These are phyloP conservation scores for Polypterus senegalus DNA, from an alignment of 2,113 vertebrate species.

Conservation along the genomic window DNA sequence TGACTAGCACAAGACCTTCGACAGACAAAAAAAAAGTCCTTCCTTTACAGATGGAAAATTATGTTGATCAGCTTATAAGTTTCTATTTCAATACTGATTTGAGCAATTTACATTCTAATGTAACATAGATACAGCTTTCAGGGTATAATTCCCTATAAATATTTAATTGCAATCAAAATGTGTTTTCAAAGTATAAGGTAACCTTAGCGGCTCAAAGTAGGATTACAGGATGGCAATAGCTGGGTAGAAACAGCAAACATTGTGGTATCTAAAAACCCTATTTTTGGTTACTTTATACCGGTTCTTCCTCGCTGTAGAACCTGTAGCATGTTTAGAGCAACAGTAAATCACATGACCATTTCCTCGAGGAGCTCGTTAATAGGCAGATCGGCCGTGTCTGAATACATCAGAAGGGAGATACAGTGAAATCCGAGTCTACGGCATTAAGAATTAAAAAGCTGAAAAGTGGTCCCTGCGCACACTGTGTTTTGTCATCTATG, in stretches of 20 bases:
- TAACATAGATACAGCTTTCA: constrained; percentile 47
- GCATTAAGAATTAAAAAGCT: constrained; percentile 55
- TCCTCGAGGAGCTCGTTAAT: constrained; percentile 52
- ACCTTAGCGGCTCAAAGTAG: constrained; percentile 35
- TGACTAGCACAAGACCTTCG: no score
- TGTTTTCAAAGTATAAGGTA: constrained; percentile 48
- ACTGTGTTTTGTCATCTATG: constrained; percentile 58
- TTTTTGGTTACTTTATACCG: constrained; percentile 45
- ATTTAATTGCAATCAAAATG: constrained; percentile 39
- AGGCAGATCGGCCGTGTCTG: constrained; percentile 31
- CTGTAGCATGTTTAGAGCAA: constrained; percentile 40
- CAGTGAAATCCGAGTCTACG: constrained; percentile 50
- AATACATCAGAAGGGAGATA: constrained; percentile 36
- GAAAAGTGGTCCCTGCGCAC: constrained; percentile 52
- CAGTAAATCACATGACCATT: constrained; percentile 62
- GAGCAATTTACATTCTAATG: constrained; percentile 42
- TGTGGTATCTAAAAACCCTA: constrained; percentile 34
- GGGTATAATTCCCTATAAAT: constrained; percentile 49
- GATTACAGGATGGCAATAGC: constrained; percentile 37
- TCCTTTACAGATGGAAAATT: neutral
- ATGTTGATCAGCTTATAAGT: constrained; percentile 34
- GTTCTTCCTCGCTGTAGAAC: constrained; percentile 32
- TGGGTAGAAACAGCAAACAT: constrained; percentile 23
- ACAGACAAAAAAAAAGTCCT: no score
- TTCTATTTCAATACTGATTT: constrained; percentile 42